Evolutionary conservation across 2,113 vertebrate species (phyloP).

Genomic region (Semicossyphus pulcher): DNA sequence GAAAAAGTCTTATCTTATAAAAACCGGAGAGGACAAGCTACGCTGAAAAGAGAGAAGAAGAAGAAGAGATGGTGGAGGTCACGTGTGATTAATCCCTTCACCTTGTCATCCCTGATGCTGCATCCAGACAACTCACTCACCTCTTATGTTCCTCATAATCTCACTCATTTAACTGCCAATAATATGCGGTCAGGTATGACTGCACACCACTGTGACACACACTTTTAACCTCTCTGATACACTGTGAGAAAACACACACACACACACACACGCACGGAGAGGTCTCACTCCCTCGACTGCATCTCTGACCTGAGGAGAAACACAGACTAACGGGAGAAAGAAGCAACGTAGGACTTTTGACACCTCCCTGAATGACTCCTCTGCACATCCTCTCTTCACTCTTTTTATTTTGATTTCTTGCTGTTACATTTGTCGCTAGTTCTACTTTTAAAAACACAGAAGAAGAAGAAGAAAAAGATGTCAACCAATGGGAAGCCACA

Average conservation of each 20-base stretch:
- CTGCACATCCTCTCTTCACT: conserved; percentile 6
- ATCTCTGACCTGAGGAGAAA: conserved; percentile 29
- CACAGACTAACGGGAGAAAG: conserved; percentile 11
- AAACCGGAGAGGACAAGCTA: not conserved
- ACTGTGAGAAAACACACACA: conserved; percentile 40
- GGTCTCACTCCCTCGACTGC: not conserved
- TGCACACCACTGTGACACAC: conserved; percentile 55
- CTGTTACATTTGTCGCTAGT: not conserved
- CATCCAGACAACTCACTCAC: conserved; percentile 12
- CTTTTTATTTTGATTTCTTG: not conserved
- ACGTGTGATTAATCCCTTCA: conserved; percentile 22
- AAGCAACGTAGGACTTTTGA: not conserved
- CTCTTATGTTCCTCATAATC: conserved; percentile 18
- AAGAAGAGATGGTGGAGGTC: not conserved
- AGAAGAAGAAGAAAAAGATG: conserved; percentile 20
- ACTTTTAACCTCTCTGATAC: conserved; percentile 16
- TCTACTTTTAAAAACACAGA: not conserved
- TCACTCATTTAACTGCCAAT: conserved; percentile 20
- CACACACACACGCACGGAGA: conserved; percentile 5
- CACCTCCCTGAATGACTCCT: conserved; percentile 4
- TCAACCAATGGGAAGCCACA: not conserved
- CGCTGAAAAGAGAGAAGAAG: not conserved
- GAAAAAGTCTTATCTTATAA: not conserved
- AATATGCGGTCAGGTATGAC: conserved; percentile 35
- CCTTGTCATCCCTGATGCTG: conserved; percentile 44